Evolutionary conservation across 1,140 invertebrate species (phyloP).

Genomic region (Anadara kagoshimensis): DNA sequence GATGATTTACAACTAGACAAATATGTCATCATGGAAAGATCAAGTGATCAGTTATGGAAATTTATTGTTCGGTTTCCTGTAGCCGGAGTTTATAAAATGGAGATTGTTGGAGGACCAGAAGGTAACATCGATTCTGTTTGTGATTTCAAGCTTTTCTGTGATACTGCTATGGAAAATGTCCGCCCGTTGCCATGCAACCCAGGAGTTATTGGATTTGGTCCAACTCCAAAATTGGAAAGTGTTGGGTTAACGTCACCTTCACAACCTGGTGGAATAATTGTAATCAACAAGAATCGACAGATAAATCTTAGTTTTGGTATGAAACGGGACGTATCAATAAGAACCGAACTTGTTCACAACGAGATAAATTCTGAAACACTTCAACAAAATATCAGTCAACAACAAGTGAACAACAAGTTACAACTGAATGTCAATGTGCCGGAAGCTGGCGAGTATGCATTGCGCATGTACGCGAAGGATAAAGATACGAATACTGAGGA

Average conservation of each 20-base stretch:
- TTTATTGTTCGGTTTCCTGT: slow-evolving; percentile 18
- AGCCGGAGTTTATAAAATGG: slow-evolving; percentile 21
- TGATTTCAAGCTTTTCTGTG: slow-evolving; percentile 15
- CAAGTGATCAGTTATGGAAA: neutral
- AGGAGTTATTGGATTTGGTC: slow-evolving; percentile 15
- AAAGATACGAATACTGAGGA: slow-evolving; percentile 6
- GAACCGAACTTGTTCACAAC: slow-evolving; percentile 4
- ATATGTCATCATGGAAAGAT: slow-evolving; percentile 12
- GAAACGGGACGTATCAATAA: slow-evolving; percentile 7
- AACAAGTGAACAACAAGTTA: slow-evolving; percentile 1
- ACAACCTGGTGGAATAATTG: slow-evolving; percentile 1
- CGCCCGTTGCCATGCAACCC: slow-evolving; percentile 7
- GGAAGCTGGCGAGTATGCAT: slow-evolving; percentile 12
- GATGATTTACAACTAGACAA: neutral
- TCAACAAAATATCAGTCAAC: slow-evolving; percentile 1
- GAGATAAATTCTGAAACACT: neutral
- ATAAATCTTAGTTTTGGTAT: slow-evolving; percentile 7
- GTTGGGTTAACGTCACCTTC: neutral
- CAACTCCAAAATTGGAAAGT: neutral
- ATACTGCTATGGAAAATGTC: neutral
- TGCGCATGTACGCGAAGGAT: slow-evolving; percentile 4
- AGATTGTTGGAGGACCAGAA: slow-evolving; percentile 1
- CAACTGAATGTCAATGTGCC: slow-evolving; percentile 11
- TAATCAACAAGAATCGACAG: neutral
- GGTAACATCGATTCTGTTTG: slow-evolving; percentile 10